These are phyloP conservation scores for Strix uralensis DNA, from an alignment of 2,113 vertebrate species.

Conservation along the genomic window DNA sequence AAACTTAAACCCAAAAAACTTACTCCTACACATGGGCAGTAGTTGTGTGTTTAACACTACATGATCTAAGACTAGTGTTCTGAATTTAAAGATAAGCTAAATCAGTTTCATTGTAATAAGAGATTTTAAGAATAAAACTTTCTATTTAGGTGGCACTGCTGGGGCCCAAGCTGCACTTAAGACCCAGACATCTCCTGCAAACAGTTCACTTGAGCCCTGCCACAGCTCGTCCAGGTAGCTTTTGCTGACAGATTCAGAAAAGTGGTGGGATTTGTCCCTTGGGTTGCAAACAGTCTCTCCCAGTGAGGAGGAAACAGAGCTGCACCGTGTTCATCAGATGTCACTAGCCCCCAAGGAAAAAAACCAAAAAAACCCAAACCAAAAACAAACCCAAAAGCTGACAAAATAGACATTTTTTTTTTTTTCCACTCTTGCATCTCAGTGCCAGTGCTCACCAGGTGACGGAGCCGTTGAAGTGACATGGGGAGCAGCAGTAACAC, in stretches of 20 bases:
- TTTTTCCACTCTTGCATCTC: conserved; percentile 54
- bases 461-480: background rate
- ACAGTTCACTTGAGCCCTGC: background rate
- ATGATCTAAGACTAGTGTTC: background rate
- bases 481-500: conserved; percentile 66
- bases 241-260: background rate
- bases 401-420: background rate
- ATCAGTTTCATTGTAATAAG: background rate
- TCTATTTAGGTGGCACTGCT: background rate
- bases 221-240: background rate
- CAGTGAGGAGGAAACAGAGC: background rate
- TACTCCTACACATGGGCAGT: no score
- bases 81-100: background rate
- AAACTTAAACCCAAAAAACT: background rate
- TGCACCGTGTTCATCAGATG: fast-evolving
- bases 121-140: background rate
- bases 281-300: background rate
- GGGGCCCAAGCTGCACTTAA: background rate
- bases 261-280: background rate
- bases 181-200: background rate
- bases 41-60: no score
- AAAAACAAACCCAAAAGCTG: background rate
- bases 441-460: conserved; percentile 59
- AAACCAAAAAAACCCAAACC: no score
- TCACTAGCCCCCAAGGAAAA: background rate